phyloP scores from a whole-genome alignment of 2,113 vertebrate genomes.

The pig (Sus scrofa) region T2T-Sscrofa CM000817.6:74684501-74685000 shows the following conservation, averaged over 20 bases:
- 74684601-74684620: background rate
- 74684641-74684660: background rate
- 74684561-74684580: background rate
- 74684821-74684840: background rate
- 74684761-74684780: slow-evolving; percentile 10
- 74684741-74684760: background rate
- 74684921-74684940: background rate
- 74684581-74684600: background rate
- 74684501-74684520: background rate
- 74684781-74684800: background rate
- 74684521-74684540: slow-evolving; percentile 25
- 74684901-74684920: fast-evolving
- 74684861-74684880: background rate
- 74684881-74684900: background rate
- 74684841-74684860: background rate
- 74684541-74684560: background rate
- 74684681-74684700: background rate
- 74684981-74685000: slow-evolving; percentile 99
- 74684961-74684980: slow-evolving; percentile 78
- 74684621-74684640: background rate
- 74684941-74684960: background rate
- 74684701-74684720: background rate
- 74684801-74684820: background rate
- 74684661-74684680: background rate
- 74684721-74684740: background rate